Base-by-base conservation (phyloP, 1,140 invertebrate species). In the Lycorma delicatula region DNA sequence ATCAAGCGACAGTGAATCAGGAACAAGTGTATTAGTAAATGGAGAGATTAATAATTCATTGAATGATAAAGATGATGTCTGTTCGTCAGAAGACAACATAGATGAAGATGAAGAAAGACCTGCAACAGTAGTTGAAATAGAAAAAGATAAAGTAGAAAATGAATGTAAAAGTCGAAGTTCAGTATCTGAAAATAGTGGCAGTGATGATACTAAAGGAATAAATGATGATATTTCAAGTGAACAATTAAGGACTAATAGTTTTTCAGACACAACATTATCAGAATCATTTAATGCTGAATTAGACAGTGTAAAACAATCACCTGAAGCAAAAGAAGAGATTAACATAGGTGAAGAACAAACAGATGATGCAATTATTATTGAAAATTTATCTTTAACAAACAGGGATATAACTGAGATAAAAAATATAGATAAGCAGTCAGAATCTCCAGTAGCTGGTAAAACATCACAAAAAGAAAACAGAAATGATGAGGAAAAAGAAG, bases 221-320 rank as follows among this genome's bases (percentile, higher is more conserved):
- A 50, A 58, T 53, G 60, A 61, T 22, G 58, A 62, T 18, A 57
- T 63, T 54, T 63, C 61, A 9, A 63, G 61, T 48, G 61, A 63
- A 55, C 49, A 56, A 36, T 50, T 63, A 47, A 60, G 60, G 58
- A 63, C 61, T 16, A 63, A 63, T 41, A 63, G 61, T 54, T 26
- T 63, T n/a, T 63, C 61, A 13, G 59, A 63, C 46, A 59, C 59
- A 18, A 60, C 61, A n/a, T 46, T 63, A 23, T 63, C 61, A 16
- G 58, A 60, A 46, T 29, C 38, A 18, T 48, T 38, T 13, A 58
- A 54, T 23, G 56, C 47, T 20, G 60, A 58, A 51, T 20, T 57
- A 1, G 60, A 61, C 31, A 51, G 56, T 51, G 29, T 57, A 11
- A 57, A 57, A 55, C 51, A 57, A 20, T 46, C 60, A 23, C 58